phyloP scores from a whole-genome alignment of 2,888 invertebrate genomes.

The Melieria crassipennis region DNA sequence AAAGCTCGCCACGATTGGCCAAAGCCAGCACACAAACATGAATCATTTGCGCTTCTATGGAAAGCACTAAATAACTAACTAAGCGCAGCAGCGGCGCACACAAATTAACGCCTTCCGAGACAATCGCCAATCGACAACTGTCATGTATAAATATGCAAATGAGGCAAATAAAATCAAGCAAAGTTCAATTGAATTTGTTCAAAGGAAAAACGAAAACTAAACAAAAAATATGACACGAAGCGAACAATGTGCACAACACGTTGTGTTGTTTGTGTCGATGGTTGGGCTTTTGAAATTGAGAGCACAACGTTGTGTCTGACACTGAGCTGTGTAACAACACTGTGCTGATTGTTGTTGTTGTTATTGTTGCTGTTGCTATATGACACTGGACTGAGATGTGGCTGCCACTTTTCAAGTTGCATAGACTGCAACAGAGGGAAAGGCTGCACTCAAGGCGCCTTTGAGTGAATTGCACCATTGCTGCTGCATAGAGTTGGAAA shows the following conservation, averaged over 20 bases:
- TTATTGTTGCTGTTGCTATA: conserved; percentile 14
- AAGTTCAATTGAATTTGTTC: conserved; percentile 42
- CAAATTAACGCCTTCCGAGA: neutral
- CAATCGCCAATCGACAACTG: neutral
- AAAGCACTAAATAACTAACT: neutral
- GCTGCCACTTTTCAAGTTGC: too few relatives aligned
- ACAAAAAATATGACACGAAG: too few relatives aligned
- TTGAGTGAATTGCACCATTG: too few relatives aligned
- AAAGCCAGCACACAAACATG: conserved; percentile 1
- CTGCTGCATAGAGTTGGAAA: too few relatives aligned
- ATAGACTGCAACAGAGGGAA: too few relatives aligned
- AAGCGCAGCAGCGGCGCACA: neutral
- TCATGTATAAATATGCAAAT: neutral
- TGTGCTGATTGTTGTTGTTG: neutral
- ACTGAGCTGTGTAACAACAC: conserved; percentile 18
- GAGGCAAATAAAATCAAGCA: conserved; percentile 35
- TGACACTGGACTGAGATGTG: too few relatives aligned
- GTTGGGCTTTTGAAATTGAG: neutral
- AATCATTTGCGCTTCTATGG: conserved; percentile 21
- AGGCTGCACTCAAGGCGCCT: too few relatives aligned
- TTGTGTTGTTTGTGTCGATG: too few relatives aligned
- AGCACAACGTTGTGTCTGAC: conserved; percentile 28
- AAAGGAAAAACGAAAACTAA: neutral
- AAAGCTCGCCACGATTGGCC: conserved; percentile 11
- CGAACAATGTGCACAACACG: too few relatives aligned